These are phyloP conservation scores for Nipponia nippon DNA, from an alignment of 2,113 vertebrate species.

Conservation along the genomic window DNA sequence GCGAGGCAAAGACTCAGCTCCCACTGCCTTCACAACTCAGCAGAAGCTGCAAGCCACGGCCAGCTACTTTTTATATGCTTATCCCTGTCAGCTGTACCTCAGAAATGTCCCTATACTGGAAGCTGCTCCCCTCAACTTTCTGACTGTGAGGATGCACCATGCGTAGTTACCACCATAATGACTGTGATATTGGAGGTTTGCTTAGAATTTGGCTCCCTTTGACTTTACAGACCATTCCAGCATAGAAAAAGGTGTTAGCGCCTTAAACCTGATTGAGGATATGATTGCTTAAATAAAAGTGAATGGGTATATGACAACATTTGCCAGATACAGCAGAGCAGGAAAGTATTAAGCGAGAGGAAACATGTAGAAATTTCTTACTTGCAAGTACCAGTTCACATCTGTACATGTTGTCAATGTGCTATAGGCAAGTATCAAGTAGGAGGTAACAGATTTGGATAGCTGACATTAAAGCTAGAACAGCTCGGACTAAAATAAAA, in stretches of 20 bases:
- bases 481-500: not conserved
- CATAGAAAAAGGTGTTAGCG: not conserved
- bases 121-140: not conserved
- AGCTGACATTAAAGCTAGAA: not conserved
- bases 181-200: not conserved
- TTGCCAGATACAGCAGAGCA: not conserved
- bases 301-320: not conserved
- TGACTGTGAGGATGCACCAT: not conserved
- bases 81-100: not conserved
- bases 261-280: not conserved
- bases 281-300: not conserved
- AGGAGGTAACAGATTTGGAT: not conserved
- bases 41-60: not conserved
- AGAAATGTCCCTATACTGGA: not conserved
- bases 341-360: not conserved
- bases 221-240: not conserved
- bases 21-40: not conserved
- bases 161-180: not conserved
- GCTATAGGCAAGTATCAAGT: not conserved
- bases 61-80: not conserved
- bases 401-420: not conserved
- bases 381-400: not conserved
- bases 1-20: not conserved
- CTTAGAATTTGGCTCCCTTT: not conserved
- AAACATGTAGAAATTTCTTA: not conserved